Percentiles rank a stretch among this genome's conserved stretches.
phyloP scores from a whole-genome alignment of 1,140 invertebrate species.

The Megathymus violae region DNA sequence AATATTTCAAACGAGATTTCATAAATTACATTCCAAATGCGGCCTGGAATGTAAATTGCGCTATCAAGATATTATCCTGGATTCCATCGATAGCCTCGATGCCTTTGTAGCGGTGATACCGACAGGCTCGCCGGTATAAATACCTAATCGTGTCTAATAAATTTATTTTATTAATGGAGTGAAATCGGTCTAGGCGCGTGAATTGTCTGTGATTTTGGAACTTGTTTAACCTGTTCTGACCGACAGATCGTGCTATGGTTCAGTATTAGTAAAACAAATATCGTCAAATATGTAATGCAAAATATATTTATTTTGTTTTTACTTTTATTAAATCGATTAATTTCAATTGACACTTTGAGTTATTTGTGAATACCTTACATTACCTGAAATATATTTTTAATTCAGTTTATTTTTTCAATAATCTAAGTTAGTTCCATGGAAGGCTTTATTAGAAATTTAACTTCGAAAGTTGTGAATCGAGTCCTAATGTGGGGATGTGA shows the following conservation, averaged over 20 bases:
- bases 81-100: conserved; percentile 11
- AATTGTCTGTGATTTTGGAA: not conserved
- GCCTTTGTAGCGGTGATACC: conserved; percentile 4
- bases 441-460: too few species aligned
- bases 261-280: not conserved
- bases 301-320: too few species aligned
- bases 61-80: conserved; percentile 8
- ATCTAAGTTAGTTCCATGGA: too few species aligned
- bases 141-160: not conserved
- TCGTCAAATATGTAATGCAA: too few species aligned
- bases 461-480: too few species aligned
- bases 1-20: conserved; percentile 8
- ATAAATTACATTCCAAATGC: conserved; percentile 10
- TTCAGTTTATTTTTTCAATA: too few species aligned
- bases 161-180: not conserved
- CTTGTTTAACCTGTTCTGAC: not conserved
- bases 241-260: not conserved
- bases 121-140: not conserved
- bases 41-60: conserved; percentile 9
- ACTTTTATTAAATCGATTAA: too few species aligned
- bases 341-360: too few species aligned
- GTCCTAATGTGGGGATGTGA: too few species aligned
- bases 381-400: too few species aligned
- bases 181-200: not conserved
- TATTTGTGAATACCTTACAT: too few species aligned